Evolutionary conservation across 2,888 invertebrate species (phyloP), one percentile per base, ranked within the genome.

Genomic region (Aporophyla lueneburgensis): DNA sequence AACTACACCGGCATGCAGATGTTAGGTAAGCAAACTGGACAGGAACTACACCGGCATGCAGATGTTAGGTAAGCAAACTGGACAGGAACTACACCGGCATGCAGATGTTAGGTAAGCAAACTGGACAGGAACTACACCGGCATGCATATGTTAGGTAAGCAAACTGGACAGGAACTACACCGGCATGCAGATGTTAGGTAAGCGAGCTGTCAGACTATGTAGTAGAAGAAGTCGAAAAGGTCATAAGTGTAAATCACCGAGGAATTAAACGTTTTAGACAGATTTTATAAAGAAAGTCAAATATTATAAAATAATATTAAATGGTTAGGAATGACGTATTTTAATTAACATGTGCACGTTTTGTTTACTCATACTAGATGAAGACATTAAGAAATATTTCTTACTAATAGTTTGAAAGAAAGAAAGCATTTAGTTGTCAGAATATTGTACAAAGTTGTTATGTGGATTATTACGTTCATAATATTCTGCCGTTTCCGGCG

Each of bases 1-100:
- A 98, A 98, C 49, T 98, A 98, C 90, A 98, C 98, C 1, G 99
- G 99, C 3, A 93, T 98, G 77, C 99, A 99, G 95, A 98, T 98
- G 0, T 95, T 98, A 87, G 98, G 98, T 97, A n/a, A 40, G 54
- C 86, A 98, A 98, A 90, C 95, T 99, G 81, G 99, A 99, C 93
- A 97, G 98, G 83, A 98, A 98, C 49, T 98, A 98, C 90, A 98
- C 98, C 1, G 99, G 99, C 3, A 93, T 98, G 77, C 99, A 99
- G 95, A 98, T 98, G 0, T 95, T 98, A 87, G 98, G 98, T 97
- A n/a, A 40, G 54, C 86, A 98, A 98, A 90, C 95, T 99, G 81
- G 99, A 99, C 93, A 97, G 98, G 83, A 98, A 98, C 49, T 98
- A 98, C 90, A 98, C 98, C 1, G 99, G 99, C 3, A 93, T 98